Evolutionary conservation across 1,140 invertebrate genomes (phyloP), one percentile per base, ranked within the genome.

Genomic region (Macrobrachium rosenbergii): DNA sequence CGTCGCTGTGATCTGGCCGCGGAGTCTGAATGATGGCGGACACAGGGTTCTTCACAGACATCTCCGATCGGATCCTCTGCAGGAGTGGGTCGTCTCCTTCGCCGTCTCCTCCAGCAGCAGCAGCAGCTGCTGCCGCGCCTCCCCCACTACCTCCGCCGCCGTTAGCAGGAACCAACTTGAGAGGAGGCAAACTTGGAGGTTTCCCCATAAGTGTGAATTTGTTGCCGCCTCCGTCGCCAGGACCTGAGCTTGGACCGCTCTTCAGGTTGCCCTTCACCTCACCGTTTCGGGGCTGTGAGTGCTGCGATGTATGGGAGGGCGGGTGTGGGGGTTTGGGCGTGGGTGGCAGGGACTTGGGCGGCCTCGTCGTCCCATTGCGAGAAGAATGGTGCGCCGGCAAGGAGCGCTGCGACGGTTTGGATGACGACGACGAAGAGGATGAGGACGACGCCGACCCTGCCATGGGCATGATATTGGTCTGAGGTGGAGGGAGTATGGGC

Each of bases 201-300:
- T 52, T 52, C 52, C 52, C 52, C 52, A 52, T 52, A 8, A 10
- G 7, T 52, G 52, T 52, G 7, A 52, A 10, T 52, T 12, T 52
- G 52, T 52, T 52, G 7, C 52, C 52, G 12, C 52, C 84, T 19
- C 84, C 84, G 6, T 80, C 77, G 17, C 83, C 83, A 43, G 83
- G 83, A 23, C 84, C 84, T 21, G 84, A 78, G n/a, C 84, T 78
- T 5, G 84, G 84, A 0, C 84, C 84, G 2, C 78, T 67, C 78
- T 87, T 87, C n/a, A 87, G 52, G 37, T 75, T 87, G 14, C 84
- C 84, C 78, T 87, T 87, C 64, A 87, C 84, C 69, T 87, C 84
- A 1, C 84, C 84, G 37, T 87, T 87, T 78, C 81, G 82, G 11
- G 78, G 23, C 58, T 87, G 84, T 21, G 84, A 45, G 78, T 87